These are phyloP conservation scores for Cetonia aurata DNA, from an alignment of 2,888 invertebrate genomes.

Conservation along the genomic window DNA sequence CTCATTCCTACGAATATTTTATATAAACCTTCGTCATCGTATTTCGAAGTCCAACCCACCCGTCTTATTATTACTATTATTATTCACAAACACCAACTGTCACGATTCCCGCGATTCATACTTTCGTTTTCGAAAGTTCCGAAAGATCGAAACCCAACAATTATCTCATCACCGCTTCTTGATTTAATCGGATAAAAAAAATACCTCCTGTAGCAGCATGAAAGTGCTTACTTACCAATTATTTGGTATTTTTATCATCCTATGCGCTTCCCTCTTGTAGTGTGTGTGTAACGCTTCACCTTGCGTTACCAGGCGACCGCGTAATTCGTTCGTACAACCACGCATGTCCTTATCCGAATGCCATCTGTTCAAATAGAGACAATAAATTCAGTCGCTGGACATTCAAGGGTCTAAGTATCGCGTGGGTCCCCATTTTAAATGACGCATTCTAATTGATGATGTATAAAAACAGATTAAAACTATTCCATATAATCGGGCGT, in stretches of 20 bases:
- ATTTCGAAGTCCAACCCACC: constrained; percentile 4
- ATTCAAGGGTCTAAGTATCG: background rate
- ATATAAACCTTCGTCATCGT: background rate
- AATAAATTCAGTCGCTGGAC: constrained; percentile 16
- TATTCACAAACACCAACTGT: constrained; percentile 20
- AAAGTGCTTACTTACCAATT: background rate
- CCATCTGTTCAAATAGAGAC: constrained; percentile 15
- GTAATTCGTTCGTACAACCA: constrained; percentile 8
- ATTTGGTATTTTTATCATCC: background rate
- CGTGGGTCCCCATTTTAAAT: background rate
- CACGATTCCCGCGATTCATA: constrained; percentile 14
- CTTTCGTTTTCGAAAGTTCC: too few species aligned
- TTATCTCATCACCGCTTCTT: background rate
- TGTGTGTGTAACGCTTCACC: constrained; percentile 5
- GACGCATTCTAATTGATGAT: background rate
- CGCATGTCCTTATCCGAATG: constrained; percentile 22
- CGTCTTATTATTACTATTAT: constrained; percentile 1
- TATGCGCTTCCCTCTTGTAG: too few species aligned
- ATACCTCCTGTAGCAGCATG: background rate
- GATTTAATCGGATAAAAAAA: background rate
- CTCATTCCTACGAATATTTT: constrained; percentile 3
- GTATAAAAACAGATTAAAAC: too few species aligned
- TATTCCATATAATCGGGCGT: too few species aligned
- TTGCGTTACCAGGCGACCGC: constrained; percentile 25
- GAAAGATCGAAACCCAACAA: too few species aligned